phyloP scores from a whole-genome alignment of 2,888 invertebrate species.

The Lapara coniferarum region DNA sequence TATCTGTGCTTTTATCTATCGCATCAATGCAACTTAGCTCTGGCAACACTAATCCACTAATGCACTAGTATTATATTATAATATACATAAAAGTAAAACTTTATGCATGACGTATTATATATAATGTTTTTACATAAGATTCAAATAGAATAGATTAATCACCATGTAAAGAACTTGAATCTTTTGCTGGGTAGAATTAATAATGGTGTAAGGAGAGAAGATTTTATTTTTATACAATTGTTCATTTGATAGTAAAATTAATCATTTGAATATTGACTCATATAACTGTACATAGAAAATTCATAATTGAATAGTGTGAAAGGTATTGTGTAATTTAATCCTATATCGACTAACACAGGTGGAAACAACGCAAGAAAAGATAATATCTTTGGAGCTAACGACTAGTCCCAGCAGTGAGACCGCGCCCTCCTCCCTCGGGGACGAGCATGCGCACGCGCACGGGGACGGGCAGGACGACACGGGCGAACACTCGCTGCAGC shows the following conservation, averaged over 20 bases:
- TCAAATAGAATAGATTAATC: conserved; percentile 1
- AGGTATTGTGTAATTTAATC: not conserved
- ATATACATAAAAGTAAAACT: not conserved
- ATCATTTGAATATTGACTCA: not conserved
- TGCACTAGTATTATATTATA: conserved; percentile 36
- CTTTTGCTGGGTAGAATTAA: not conserved
- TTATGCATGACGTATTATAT: conserved; percentile 2
- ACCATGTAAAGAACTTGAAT: not conserved
- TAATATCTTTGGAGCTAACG: conserved; percentile 93
- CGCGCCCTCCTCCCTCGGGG: conserved; percentile 72
- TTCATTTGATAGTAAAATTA: not conserved
- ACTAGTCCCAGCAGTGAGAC: conserved; percentile 85
- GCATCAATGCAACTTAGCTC: conserved; percentile 46
- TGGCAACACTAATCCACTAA: conserved; percentile 51
- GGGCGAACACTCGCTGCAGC: conserved; percentile 81
- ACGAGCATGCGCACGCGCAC: conserved; percentile 34
- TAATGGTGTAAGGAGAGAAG: not conserved
- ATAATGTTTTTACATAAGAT: not conserved
- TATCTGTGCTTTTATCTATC: conserved; percentile 52
- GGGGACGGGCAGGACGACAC: conserved; percentile 67
- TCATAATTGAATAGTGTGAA: not conserved
- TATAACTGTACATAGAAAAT: conserved; percentile 7
- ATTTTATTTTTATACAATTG: not conserved
- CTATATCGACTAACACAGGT: conserved; percentile 80
- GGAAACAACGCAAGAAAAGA: conserved; percentile 95